Base-by-base conservation (phyloP, 1,140 invertebrate genomes). In the Atta texana region DNA sequence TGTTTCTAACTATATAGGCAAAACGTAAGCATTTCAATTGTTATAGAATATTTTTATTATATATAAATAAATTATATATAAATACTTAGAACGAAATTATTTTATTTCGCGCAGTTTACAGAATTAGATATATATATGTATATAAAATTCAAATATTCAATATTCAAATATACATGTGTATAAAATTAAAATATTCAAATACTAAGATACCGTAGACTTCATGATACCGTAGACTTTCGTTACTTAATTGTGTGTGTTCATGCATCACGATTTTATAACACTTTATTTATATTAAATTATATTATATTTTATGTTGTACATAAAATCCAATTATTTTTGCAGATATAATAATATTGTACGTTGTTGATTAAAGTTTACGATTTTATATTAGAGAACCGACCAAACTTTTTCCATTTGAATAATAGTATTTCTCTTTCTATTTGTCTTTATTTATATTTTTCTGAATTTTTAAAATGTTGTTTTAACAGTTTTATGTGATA, bases 381-480 rank as follows among this genome's bases (percentile, higher is more conserved):
- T 69, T 69, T 69, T 10, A 18, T 61, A 61, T 49, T 59, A 21
- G 18, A 53, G 24, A 5, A 31, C 28, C 21, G 16, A 31, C n/a
- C 0, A 72, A 74, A 74, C 21, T 59, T 76, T 57, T 61, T 61
- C 14, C 7, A 18, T 39, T 76, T 18, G 2, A 61, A 61, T n/a
- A 44, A 61, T 12, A 7, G 8, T 44, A 24, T 28, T 24, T 44
- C 16, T 53, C 7, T 5, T 51, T 28, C 4, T 7, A 16, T 39
- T 59, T 61, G 2, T 44, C 74, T 57, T 24, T 76, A 39, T 76
- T 59, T 24, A 44, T 44, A 59, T 39, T 59, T 75, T 57, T 18
- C n/a, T 59, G 2, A 39, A 57, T 5, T 39, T 39, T 14, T 24
- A 7, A 59, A 59, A 21, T 59, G n/a, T 12, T 24, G 7, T 76